Base-by-base conservation (phyloP, 2,888 invertebrate genomes). In the Himalopsyche anomala region DNA sequence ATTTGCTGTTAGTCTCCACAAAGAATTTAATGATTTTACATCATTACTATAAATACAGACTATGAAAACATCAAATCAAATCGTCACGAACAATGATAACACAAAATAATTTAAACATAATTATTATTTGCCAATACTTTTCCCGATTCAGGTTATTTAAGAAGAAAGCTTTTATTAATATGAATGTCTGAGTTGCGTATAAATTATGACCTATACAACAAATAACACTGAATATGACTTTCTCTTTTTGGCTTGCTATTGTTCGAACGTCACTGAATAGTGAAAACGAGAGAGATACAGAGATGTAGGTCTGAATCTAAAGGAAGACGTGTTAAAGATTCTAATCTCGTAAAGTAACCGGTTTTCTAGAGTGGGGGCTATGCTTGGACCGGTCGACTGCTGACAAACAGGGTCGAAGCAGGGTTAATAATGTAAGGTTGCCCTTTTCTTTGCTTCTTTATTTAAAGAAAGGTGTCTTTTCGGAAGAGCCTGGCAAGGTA, bases 311-410 rank as follows among this genome's bases (percentile, higher is more conserved):
- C 40, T 19, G 56, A 45, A 45, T 54, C 81, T 74, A 81, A 54
- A 84, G 81, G 80, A 85, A 85, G 87, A 87, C 85, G 87, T 87
- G 87, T 85, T 83, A 74, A 83, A 87, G 87, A 87, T 87, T 85
- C 87, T 87, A 87, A 87, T 87, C 87, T 85, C 85, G 87, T 83
- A 87, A 81, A 87, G 87, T 87, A 87, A 82, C 87, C 83, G 69
- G 74, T 74, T 15, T 28, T 38, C 38, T 36, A 38, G 74, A 74
- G 74, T 74, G 74, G 74, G 74, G 36, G 74, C 74, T 74, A 74
- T 36, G 74, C 36, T 36, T 36, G 74, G 74, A 36, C 74, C 36
- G 36, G 74, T 74, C 74, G 36, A 74, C 74, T 74, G 74, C 74
- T 74, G 74, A 74, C 74, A 74, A 74, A 74, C 74, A 74, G 74